Base-by-base conservation (phyloP, 1,140 invertebrate genomes). In the Papilio polyxenes region DNA sequence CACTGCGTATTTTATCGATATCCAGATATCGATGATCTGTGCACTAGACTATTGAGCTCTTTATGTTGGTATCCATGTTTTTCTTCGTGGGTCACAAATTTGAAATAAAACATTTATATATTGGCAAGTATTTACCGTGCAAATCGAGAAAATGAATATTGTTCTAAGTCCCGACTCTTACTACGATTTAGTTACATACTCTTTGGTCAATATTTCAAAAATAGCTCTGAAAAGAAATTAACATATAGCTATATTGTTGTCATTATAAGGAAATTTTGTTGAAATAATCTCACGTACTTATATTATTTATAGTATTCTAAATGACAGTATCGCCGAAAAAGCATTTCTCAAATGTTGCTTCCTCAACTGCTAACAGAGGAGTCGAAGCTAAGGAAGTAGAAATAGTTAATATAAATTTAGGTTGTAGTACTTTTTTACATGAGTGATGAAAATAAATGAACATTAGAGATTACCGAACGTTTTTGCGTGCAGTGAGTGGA, bases 311-410 rank as follows among this genome's bases (percentile, higher is more conserved):
- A 20, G 48, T 17, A 6, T 17, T 53, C 6, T 53, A 15, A 77
- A 79, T 79, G 76, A 62, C 76, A 15, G 53, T 62, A 6, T 79
- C 76, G 40, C 76, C 76, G 23, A 59, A 79, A 15, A 59, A 62
- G 40, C 76, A 62, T 37, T 15, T 23, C 13, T 79, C 53, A 15
- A 59, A 37, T 53, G 23, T 79, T 17, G 31, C 76, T 20, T 17
- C 53, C 5, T 62, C 76, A 10, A 79, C 76, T 0, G n/a, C 81
- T 2, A 81, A 83, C 72, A 74, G 81, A 81, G 84, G 84, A 44
- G 84, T 83, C 13, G 81, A 83, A 82, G 84, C 82, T 5, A 85
- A 82, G 56, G 84, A 83, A 75, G 59, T 65, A 0, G 84, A 85
- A 79, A 80, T 85, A 11, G 74, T 62, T 15, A 79, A 83, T 23